Base-by-base conservation (phyloP, 1,140 invertebrate species). In the Planococcus citri region DNA sequence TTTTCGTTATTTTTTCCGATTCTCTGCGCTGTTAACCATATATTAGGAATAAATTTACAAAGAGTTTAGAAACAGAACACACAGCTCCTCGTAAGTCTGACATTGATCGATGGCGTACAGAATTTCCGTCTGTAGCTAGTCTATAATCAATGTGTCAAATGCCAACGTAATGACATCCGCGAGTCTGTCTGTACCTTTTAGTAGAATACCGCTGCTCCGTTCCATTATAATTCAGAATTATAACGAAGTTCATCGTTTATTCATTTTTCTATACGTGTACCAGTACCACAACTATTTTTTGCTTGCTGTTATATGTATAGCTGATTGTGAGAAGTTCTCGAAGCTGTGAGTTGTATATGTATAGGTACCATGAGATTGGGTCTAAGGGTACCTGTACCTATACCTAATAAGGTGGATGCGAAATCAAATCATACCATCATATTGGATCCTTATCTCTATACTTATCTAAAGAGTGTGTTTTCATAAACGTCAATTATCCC, bases 131-230 rank as follows among this genome's bases (percentile, higher is more conserved):
- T 64, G 60, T 20, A 10, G 21, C 60, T 64, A 64, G 60, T 25
- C 60, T 64, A 64, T 64, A 64, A 64, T 64, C 60, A 64, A 64
- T 64, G 60, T 64, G 60, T 64, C 60, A 64, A 64, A 64, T 64
- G 60, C 60, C 60, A 64, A 64, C 24, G 24, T 64, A 64, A 64
- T 64, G 60, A 64, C 60, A 64, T 64, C 22, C 60, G 60, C 60
- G 60, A 64, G 60, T 64, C 60, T 64, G 60, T 64, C 25, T 64
- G 60, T 64, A 27, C 60, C 60, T 64, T 27, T 64, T 64, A 25
- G 21, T 64, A 14, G 10, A 25, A 64, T 25, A 20, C 60, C 60
- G 60, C 60, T 21, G 60, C 17, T 64, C 60, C 60, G 60, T 27
- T 64, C 60, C 60, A 64, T 64, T 64, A 64, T 64, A 64, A 64